Evolutionary conservation across 2,888 invertebrate species (phyloP).

Genomic region (Spilarctia lutea): DNA sequence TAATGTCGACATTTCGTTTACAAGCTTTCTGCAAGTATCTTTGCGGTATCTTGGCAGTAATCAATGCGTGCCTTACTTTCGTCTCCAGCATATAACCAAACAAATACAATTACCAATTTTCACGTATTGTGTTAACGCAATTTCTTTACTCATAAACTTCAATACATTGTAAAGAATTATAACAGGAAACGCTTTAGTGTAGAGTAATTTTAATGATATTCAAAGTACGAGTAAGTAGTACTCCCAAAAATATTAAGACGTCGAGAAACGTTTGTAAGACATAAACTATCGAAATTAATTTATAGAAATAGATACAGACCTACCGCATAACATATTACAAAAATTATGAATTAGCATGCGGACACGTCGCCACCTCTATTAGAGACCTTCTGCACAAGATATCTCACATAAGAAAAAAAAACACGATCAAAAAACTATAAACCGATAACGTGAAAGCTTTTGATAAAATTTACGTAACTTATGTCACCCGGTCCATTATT

Average conservation of each 20-base stretch:
- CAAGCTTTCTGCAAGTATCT: background rate
- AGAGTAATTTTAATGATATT: background rate
- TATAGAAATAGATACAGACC: no score
- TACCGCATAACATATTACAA: no score
- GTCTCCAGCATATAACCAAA: background rate
- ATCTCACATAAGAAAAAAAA: no score
- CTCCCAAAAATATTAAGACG: background rate
- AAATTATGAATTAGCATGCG: no score
- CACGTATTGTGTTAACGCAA: background rate
- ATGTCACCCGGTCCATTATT: no score
- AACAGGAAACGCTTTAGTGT: background rate
- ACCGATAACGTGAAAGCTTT: no score
- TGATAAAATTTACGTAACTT: no score
- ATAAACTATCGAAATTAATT: no score
- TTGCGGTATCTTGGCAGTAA: background rate
- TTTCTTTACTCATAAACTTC: background rate
- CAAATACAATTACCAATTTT: background rate
- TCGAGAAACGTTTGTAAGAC: no score
- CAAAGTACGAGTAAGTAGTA: background rate
- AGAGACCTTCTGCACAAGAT: no score
- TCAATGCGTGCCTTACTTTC: background rate
- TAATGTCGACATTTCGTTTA: background rate
- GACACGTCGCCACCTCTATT: no score
- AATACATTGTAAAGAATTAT: background rate
- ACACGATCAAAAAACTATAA: no score